Evolutionary conservation across 1,140 invertebrate genomes (phyloP).

Genomic region (Oncopodura yosiiana): DNA sequence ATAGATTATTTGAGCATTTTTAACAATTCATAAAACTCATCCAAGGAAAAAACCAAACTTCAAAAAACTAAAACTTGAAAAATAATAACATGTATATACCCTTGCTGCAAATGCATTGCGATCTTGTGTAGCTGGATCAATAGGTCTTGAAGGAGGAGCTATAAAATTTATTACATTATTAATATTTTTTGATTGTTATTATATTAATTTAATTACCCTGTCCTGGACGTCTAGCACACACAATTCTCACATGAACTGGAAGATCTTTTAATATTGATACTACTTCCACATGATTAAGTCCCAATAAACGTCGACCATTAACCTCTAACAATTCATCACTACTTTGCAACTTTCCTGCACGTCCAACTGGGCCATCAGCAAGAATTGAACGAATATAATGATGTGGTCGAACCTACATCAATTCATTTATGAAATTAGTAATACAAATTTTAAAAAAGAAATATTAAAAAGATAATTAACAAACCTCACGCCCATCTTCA

Average conservation of each 20-base stretch:
- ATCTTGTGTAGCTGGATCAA: conserved; percentile 55
- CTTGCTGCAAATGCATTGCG: conserved; percentile 58
- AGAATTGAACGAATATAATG: conserved; percentile 65
- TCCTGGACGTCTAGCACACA: conserved; percentile 67
- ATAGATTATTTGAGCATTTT: neutral
- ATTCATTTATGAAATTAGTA: no score
- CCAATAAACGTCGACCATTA: conserved; percentile 85
- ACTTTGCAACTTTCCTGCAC: conserved; percentile 64
- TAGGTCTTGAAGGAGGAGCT: conserved; percentile 50
- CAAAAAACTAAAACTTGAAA: neutral
- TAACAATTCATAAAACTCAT: neutral
- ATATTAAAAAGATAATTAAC: neutral
- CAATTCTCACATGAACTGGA: conserved; percentile 84
- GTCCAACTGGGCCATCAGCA: conserved; percentile 85
- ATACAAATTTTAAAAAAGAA: neutral
- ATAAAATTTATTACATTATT: no score
- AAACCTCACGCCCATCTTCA: conserved; percentile 58
- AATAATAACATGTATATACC: conserved; percentile 42
- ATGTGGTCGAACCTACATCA: conserved; percentile 81
- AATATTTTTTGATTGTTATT: conserved; percentile 35
- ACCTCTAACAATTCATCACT: conserved; percentile 88
- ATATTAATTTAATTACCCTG: conserved; percentile 14
- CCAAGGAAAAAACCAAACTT: neutral
- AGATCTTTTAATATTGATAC: conserved; percentile 90
- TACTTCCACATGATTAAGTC: conserved; percentile 92